Percentiles rank a stretch among this genome's conserved stretches.
Conservation (phyloP, 2,113 vertebrate genomes). For the Thermophis baileyi region DNA sequence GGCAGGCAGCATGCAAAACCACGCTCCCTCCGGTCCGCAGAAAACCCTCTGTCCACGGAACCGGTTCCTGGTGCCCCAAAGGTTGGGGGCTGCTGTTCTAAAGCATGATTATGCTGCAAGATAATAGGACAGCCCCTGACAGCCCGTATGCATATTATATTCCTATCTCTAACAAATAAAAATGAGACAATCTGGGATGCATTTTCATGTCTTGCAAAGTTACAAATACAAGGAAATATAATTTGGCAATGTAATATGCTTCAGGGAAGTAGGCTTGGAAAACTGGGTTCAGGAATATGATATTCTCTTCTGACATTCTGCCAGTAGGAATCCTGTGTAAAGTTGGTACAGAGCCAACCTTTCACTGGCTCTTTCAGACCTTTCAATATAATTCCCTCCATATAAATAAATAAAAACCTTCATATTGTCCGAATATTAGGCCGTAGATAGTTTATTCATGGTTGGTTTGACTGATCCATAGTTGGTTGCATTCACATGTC, state of each 20-base stretch:
- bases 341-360: not conserved
- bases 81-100: not conserved
- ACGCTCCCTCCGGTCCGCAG: no score
- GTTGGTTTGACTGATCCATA: not conserved
- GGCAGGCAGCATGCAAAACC: no score
- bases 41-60: no score
- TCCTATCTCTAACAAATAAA: not conserved
- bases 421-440: not conserved
- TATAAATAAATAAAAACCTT: not conserved
- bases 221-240: not conserved
- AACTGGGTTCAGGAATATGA: not conserved
- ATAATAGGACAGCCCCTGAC: not conserved
- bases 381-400: not conserved
- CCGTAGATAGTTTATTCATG: not conserved
- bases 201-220: not conserved
- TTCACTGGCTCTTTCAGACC: not conserved
- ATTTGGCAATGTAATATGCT: not conserved
- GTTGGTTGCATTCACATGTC: not conserved
- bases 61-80: no score
- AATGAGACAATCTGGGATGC: not conserved
- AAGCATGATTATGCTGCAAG: not conserved
- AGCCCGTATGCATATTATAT: not conserved
- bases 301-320: not conserved
- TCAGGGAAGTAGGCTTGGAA: not conserved
- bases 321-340: not conserved